A percentile compares a stretch with the other conserved stretches of the same genome.
Evolutionary conservation across 1,140 invertebrate genomes (phyloP).

Genomic region (Anthonomus grandis): DNA sequence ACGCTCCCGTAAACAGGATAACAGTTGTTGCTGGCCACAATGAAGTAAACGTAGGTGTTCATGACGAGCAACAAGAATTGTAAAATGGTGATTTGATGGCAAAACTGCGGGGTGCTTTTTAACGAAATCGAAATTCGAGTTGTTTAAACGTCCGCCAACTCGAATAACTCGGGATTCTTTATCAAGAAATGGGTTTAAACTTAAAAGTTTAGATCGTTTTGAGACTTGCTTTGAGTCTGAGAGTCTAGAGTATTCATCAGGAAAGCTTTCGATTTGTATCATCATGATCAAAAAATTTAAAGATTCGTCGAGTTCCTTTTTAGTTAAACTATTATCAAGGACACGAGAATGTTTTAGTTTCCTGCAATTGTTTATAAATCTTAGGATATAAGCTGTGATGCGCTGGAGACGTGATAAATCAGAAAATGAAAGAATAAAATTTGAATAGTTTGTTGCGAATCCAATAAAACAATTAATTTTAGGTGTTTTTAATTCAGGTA

Average conservation of each 20-base stretch:
- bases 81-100: slow-evolving; percentile 30
- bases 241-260: not conserved
- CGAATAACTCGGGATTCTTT: slow-evolving; percentile 41
- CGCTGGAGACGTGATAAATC: too few relatives aligned
- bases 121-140: slow-evolving; percentile 32
- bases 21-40: slow-evolving; percentile 31
- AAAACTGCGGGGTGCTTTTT: slow-evolving; percentile 42
- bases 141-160: slow-evolving; percentile 47
- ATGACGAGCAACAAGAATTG: slow-evolving; percentile 30
- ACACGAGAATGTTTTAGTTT: not conserved
- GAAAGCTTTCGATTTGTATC: not conserved
- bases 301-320: not conserved
- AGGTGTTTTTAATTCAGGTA: too few relatives aligned
- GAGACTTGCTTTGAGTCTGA: not conserved
- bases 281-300: not conserved
- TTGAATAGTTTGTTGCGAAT: too few relatives aligned
- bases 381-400: not conserved
- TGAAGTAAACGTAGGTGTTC: slow-evolving; percentile 37
- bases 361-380: not conserved
- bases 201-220: not conserved
- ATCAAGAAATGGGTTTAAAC: slow-evolving; percentile 44
- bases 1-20: slow-evolving; percentile 26
- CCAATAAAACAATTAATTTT: too few relatives aligned
- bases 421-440: too few relatives aligned
- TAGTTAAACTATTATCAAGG: not conserved